Evolutionary conservation across 2,888 invertebrate genomes (phyloP).

Genomic region (Dolichomitus sp.): DNA sequence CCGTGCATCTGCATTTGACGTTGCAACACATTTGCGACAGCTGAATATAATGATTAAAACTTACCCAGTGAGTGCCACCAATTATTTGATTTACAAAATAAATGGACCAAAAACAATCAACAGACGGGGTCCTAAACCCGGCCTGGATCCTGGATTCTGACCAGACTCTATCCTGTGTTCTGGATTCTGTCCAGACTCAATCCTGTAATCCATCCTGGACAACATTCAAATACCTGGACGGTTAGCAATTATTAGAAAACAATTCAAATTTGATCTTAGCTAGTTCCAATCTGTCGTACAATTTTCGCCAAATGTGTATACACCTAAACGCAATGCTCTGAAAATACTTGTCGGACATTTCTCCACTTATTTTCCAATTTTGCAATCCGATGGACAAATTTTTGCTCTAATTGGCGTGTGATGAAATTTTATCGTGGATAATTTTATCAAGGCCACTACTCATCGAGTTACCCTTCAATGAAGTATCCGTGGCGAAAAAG

Average conservation of each 20-base stretch:
- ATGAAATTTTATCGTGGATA: background rate
- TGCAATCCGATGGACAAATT: background rate
- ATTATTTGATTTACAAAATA: background rate
- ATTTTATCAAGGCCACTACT: background rate
- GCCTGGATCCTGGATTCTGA: too few species aligned
- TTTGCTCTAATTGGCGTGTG: background rate
- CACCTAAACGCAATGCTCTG: background rate
- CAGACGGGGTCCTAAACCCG: too few species aligned
- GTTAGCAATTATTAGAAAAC: too few species aligned
- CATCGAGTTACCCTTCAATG: conserved; percentile 3
- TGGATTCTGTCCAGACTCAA: too few species aligned
- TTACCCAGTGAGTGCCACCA: background rate
- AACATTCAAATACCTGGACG: too few species aligned
- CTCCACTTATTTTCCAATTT: background rate
- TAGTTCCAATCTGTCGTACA: background rate
- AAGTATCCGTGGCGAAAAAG: background rate
- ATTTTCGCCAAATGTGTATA: background rate
- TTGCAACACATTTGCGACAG: background rate
- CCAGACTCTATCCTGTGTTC: too few species aligned
- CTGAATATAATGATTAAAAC: background rate
- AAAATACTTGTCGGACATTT: background rate
- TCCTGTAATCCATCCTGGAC: too few species aligned
- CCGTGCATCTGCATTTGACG: background rate
- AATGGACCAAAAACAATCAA: too few species aligned
- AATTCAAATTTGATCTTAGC: background rate